Percentiles rank a stretch among this genome's conserved stretches.
These are phyloP conservation scores for Phainopepla nitens DNA, from an alignment of 2,113 vertebrate species.

Conservation along the genomic window DNA sequence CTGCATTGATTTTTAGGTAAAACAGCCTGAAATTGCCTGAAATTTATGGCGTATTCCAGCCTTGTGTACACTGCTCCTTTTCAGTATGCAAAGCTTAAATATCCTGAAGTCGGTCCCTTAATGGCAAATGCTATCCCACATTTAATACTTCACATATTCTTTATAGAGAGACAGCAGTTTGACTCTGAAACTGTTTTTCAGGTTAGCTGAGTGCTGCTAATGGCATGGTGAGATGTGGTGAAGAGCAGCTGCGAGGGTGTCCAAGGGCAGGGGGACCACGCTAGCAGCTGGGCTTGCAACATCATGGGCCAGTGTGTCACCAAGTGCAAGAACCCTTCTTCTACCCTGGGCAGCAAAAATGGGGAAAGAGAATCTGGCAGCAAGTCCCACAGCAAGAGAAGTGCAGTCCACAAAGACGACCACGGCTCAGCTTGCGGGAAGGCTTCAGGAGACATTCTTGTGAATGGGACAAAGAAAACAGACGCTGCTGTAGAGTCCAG, in stretches of 20 bases:
- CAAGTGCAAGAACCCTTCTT: constrained; percentile 98
- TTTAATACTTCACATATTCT: not conserved
- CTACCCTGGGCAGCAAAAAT: constrained; percentile 97
- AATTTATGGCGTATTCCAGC: constrained; percentile 11
- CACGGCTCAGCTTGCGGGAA: constrained; percentile 75
- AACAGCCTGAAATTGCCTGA: not conserved
- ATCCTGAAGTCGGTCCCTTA: not conserved
- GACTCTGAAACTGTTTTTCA: constrained; percentile 53
- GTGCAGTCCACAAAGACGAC: constrained; percentile 84
- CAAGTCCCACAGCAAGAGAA: constrained; percentile 89
- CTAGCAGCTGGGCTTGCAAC: constrained; percentile 69
- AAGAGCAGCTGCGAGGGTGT: constrained; percentile 78
- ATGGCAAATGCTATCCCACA: not conserved
- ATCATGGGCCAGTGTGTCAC: constrained; percentile 99
- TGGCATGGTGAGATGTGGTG: constrained; percentile 89
- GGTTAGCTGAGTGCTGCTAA: constrained; percentile 65
- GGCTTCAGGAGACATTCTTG: constrained; percentile 81
- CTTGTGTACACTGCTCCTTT: constrained; percentile 34
- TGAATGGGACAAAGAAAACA: constrained; percentile 90
- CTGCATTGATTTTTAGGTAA: constrained; percentile 44
- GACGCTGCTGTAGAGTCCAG: constrained; percentile 81
- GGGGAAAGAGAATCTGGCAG: constrained; percentile 89
- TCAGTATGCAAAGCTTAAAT: constrained; percentile 18
- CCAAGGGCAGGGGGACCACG: constrained; percentile 73
- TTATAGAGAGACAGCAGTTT: not conserved